These are phyloP conservation scores for Cichlasoma orientale DNA, from an alignment of 2,797 vertebrate species.

Conservation along the genomic window DNA sequence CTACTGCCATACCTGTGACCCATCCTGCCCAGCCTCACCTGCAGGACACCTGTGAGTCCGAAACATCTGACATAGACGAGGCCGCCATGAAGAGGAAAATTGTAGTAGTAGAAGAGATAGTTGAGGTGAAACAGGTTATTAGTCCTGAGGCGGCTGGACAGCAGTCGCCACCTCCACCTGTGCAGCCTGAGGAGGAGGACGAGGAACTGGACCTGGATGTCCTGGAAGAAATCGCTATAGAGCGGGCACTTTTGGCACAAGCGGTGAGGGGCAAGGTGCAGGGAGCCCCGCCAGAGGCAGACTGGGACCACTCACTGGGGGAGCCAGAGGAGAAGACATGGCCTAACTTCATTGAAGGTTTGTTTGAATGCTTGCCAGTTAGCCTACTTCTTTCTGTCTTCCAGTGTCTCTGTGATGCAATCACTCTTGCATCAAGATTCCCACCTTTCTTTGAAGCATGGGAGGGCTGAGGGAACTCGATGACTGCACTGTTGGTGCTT, in stretches of 20 bases:
- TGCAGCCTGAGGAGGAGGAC: conserved; percentile 44
- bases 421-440: conserved; percentile 26
- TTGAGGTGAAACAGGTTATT: conserved; percentile 80
- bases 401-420: conserved; percentile 51
- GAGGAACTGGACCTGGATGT: conserved; percentile 82
- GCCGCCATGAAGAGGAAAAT: conserved; percentile 83
- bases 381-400: conserved; percentile 53
- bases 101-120: conserved; percentile 84
- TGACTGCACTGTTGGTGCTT: conserved; percentile 12
- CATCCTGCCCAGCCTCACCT: conserved; percentile 56
- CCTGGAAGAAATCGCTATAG: conserved; percentile 76
- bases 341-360: conserved; percentile 85
- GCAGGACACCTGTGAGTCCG: conserved; percentile 49
- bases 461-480: conserved; percentile 61
- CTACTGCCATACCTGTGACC: conserved; percentile 58
- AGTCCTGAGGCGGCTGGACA: conserved; percentile 59
- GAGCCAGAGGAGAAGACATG: conserved; percentile 80
- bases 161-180: conserved; percentile 58
- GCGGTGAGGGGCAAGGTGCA: neutral
- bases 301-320: conserved; percentile 82
- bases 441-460: conserved; percentile 63
- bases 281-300: conserved; percentile 62
- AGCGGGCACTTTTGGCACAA: conserved; percentile 64
- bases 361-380: conserved; percentile 33
- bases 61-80: conserved; percentile 63